Evolutionary conservation across 2,797 vertebrate species (phyloP).

Genomic region (Gila robusta): DNA sequence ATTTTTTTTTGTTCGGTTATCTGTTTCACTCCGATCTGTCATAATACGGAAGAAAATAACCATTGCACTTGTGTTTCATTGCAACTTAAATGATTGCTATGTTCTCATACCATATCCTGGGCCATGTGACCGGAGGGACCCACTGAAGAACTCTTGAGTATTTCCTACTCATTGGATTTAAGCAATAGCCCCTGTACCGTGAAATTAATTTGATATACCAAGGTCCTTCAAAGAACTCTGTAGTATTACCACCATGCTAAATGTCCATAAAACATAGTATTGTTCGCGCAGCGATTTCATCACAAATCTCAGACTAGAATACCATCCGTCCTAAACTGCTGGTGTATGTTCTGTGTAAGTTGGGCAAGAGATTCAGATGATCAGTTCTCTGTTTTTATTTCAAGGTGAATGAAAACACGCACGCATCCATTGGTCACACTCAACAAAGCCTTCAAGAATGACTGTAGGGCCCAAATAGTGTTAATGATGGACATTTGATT

Average conservation of each 20-base stretch:
- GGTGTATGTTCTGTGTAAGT: background rate
- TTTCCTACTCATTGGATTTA: background rate
- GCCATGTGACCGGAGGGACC: background rate
- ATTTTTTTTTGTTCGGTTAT: background rate
- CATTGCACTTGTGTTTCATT: background rate
- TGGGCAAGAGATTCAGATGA: background rate
- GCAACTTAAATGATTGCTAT: background rate
- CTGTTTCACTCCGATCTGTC: background rate
- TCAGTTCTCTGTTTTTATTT: background rate
- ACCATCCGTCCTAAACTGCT: background rate
- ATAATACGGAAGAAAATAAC: background rate
- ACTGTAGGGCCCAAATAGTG: background rate
- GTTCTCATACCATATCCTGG: background rate
- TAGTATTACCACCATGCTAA: background rate
- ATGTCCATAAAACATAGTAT: background rate
- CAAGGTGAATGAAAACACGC: background rate
- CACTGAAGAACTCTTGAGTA: background rate
- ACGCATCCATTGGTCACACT: background rate
- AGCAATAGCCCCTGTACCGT: background rate
- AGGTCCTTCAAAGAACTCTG: background rate
- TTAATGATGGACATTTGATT: slow-evolving; percentile 20
- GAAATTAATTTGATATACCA: background rate
- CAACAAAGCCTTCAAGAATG: slow-evolving; percentile 8
- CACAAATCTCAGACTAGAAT: background rate
- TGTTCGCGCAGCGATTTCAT: background rate